Evolutionary conservation across 2,797 vertebrate genomes (phyloP).

Genomic region (Phrynocephalus forsythii): DNA sequence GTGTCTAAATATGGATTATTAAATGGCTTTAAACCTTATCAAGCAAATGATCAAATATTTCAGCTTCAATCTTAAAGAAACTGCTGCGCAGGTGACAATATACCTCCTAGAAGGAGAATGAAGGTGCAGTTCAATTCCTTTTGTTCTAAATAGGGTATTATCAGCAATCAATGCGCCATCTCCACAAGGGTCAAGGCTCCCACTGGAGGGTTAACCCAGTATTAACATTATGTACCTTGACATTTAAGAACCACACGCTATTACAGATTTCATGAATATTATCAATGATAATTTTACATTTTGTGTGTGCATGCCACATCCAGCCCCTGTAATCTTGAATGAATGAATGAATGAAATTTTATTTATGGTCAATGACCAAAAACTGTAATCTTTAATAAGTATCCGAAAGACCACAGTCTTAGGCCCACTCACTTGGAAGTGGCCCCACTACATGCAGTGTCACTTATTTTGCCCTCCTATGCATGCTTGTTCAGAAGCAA

Average conservation of each 20-base stretch:
- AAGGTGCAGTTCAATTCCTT: not conserved
- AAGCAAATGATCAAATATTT: slow-evolving; percentile 28
- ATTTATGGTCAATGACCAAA: too few relatives aligned
- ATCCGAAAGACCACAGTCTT: not conserved
- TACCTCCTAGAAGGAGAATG: not conserved
- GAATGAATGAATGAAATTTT: too few relatives aligned
- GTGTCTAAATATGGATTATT: too few relatives aligned
- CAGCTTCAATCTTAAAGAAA: slow-evolving; percentile 37
- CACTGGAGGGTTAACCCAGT: slow-evolving; percentile 30
- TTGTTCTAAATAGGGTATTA: not conserved
- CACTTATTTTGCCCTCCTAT: not conserved
- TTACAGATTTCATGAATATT: not conserved
- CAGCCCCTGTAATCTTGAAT: rapidly evolving
- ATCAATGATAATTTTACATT: not conserved
- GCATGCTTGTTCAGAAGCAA: not conserved
- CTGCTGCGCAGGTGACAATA: slow-evolving; percentile 24
- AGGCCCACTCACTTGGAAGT: not conserved
- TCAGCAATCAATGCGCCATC: not conserved
- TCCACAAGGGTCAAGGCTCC: slow-evolving; percentile 21
- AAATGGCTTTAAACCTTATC: not conserved
- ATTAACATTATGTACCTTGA: slow-evolving; percentile 47
- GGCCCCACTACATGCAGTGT: not conserved
- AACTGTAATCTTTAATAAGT: not conserved
- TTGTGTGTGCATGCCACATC: not conserved
- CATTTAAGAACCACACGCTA: not conserved